Evolutionary conservation across 2,888 invertebrate genomes (phyloP).

Genomic region (Eupeodes latifasciatus): DNA sequence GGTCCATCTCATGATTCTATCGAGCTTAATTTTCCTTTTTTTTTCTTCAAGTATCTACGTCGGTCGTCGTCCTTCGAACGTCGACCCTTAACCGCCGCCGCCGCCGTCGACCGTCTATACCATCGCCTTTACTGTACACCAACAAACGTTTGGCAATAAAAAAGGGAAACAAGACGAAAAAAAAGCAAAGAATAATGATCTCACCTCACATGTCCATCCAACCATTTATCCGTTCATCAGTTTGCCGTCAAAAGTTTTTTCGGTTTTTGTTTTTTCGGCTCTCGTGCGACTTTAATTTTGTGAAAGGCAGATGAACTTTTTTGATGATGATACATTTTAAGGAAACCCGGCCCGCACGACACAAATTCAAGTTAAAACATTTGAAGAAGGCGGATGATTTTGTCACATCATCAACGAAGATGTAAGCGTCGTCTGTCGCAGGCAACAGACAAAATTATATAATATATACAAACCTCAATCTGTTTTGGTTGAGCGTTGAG

Average conservation of each 20-base stretch:
- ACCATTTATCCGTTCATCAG: background rate
- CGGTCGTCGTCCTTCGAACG: background rate
- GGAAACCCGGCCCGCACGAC: background rate
- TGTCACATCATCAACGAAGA: slow-evolving; percentile 29
- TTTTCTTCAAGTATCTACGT: background rate
- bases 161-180: background rate
- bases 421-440: background rate
- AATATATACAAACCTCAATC: slow-evolving; percentile 1
- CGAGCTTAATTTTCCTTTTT: background rate
- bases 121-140: background rate
- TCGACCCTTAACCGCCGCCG: too few species aligned
- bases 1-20: background rate
- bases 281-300: background rate
- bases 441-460: slow-evolving; percentile 12
- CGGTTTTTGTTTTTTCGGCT: background rate
- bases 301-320: slow-evolving; percentile 43
- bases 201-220: slow-evolving; percentile 28
- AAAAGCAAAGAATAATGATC: slow-evolving; percentile 29
- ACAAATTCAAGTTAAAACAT: background rate
- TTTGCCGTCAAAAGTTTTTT: slow-evolving; percentile 8
- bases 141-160: background rate
- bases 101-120: too few species aligned
- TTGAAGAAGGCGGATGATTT: slow-evolving; percentile 10
- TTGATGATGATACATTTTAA: slow-evolving; percentile 2
- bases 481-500: background rate